phyloP scores from a whole-genome alignment of 2,113 vertebrate species.

The Panurus biarmicus region DNA sequence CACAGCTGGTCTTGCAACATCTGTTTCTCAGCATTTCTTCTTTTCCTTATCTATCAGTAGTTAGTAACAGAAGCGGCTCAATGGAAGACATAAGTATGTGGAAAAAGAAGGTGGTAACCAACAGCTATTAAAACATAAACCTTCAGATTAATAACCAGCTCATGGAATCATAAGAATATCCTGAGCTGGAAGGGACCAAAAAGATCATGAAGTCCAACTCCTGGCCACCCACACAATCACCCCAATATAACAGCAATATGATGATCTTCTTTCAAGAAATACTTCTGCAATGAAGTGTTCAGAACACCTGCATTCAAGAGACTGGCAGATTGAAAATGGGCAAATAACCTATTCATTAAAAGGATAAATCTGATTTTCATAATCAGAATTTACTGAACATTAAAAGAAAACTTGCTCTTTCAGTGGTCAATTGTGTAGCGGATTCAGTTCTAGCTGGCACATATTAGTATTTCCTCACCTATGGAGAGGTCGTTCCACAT shows the following conservation, averaged over 20 bases:
- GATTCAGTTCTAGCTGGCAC: background rate
- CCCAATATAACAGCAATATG: background rate
- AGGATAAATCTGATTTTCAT: background rate
- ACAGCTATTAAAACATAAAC: background rate
- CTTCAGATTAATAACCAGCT: background rate
- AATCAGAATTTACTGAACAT: background rate
- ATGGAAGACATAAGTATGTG: background rate
- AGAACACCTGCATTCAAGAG: background rate
- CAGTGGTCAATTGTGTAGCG: background rate
- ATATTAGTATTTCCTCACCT: background rate
- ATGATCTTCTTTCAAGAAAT: background rate
- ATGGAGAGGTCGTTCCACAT: background rate
- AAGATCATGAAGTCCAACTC: background rate
- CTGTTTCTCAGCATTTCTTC: slow-evolving; percentile 71
- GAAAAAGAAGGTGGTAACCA: slow-evolving; percentile 1
- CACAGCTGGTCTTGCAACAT: slow-evolving; percentile 77
- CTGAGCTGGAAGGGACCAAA: background rate
- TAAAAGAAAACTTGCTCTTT: background rate
- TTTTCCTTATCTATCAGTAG: slow-evolving; percentile 42
- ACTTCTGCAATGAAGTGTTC: background rate
- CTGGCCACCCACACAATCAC: background rate
- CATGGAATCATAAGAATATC: background rate
- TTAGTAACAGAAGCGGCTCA: background rate
- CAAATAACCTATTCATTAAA: background rate
- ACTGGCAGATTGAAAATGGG: background rate